These are phyloP conservation scores for Lumbricus terrestris DNA, from an alignment of 2,888 invertebrate species.

Conservation along the genomic window DNA sequence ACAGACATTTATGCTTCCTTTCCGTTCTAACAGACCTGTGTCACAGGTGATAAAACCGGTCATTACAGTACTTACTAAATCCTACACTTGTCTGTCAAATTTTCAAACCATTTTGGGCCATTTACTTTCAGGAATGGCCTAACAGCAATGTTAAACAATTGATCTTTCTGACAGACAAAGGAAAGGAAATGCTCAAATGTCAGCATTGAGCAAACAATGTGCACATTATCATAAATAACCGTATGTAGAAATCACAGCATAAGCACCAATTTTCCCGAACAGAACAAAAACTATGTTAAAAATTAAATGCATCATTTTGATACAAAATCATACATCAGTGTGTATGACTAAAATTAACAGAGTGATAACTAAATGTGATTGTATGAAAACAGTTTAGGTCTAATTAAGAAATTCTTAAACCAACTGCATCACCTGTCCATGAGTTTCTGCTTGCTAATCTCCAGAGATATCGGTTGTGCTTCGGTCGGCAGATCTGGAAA, in stretches of 20 bases:
- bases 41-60: not conserved
- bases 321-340: not conserved
- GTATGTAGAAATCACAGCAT: too few relatives aligned
- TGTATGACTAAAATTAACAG: not conserved
- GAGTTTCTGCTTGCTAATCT: constrained; percentile 53
- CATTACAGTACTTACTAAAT: too few relatives aligned
- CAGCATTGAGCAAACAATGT: too few relatives aligned
- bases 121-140: too few relatives aligned
- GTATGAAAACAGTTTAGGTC: not conserved
- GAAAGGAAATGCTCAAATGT: too few relatives aligned
- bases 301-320: not conserved
- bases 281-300: not conserved
- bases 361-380: not conserved
- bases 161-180: too few relatives aligned
- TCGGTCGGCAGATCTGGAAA: not conserved
- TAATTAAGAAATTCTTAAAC: not conserved
- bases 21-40: not conserved
- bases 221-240: too few relatives aligned
- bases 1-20: not conserved
- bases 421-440: constrained; percentile 56
- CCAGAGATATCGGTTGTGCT: constrained; percentile 44
- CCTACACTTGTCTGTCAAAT: too few relatives aligned
- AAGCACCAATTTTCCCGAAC: not conserved
- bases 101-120: too few relatives aligned
- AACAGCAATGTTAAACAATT: too few relatives aligned